Evolutionary conservation across 2,888 invertebrate genomes (phyloP), one percentile per base, ranked within the genome.

Genomic region (Hirtodrosophila alboralis): DNA sequence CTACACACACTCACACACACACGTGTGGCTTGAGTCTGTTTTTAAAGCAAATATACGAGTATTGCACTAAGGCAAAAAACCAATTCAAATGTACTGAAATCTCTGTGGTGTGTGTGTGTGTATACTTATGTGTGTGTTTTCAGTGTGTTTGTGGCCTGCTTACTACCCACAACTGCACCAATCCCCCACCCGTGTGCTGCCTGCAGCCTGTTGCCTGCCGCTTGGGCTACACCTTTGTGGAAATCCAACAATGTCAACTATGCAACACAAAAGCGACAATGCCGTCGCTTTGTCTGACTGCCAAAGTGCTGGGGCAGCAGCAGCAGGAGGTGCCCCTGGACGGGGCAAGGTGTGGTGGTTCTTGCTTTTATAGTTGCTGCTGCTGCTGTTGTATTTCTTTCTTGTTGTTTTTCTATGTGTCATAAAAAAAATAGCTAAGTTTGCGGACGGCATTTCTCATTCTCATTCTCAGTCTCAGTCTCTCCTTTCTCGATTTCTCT

Each of bases 241-340:
- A 75, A 81, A 80, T 84, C 78, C 75, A 80, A 80, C 79, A 80
- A 80, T 80, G 79, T 80, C 79, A 80, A 84, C 79, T 80, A 84
- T 80, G 79, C 77, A 77, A 84, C 77, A 77, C 84, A 80, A 80
- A 84, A 81, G 84, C 84, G 69, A 80, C 79, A 84, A 77, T 80
- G 66, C 78, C 64, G 64, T 72, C 77, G 84, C 78, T 80, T 80
- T 80, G 79, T 80, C 81, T 77, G 84, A 64, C 81, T 71, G 61
- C 58, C 57, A 58, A 60, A 41, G 64, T 41, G 65, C 41, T 27
- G 62, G 37, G 31, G 43, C 14, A 49, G 30, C 16, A 23, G 26
- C 8, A 40, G 4, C 0, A 3, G 18, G 13, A 1, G 5, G 10
- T 7, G 23, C 27, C 6, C 37, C 4, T 2, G 18, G 7, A 21